A percentile compares a stretch with the other conserved stretches of the same genome.
phyloP scores from a whole-genome alignment of 2,797 vertebrate species.

The Catharus ustulatus region DNA sequence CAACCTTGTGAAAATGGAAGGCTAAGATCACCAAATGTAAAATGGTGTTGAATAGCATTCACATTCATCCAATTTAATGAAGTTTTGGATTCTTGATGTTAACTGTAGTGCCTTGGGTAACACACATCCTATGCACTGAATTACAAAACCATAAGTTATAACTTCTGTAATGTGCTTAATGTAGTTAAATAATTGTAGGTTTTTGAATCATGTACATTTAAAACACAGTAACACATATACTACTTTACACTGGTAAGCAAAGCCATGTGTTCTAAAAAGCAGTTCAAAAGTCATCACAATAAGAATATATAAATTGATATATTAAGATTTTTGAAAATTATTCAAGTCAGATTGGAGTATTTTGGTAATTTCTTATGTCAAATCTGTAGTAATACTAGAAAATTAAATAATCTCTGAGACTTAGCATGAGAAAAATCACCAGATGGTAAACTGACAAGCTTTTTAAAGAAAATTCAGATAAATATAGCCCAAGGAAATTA shows the following conservation, averaged over 20 bases:
- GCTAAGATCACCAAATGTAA: conserved; percentile 39
- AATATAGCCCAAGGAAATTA: background rate
- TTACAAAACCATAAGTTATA: background rate
- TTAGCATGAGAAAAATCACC: background rate
- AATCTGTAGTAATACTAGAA: background rate
- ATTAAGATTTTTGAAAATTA: background rate
- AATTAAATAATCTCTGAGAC: background rate
- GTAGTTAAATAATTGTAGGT: background rate
- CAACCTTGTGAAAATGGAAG: conserved; percentile 36
- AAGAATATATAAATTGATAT: background rate
- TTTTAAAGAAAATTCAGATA: background rate
- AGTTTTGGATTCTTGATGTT: conserved; percentile 19
- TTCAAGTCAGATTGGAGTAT: background rate
- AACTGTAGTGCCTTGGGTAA: background rate
- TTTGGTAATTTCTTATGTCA: background rate
- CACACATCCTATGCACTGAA: background rate
- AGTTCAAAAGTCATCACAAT: background rate
- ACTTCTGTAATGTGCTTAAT: background rate
- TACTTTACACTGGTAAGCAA: background rate
- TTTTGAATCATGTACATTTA: background rate
- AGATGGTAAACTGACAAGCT: background rate
- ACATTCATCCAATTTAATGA: conserved; percentile 42
- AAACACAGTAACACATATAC: background rate
- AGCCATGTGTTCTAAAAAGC: background rate
- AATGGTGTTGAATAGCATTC: conserved; percentile 51